Evolutionary conservation across 1,140 invertebrate species (phyloP), one percentile per base, ranked within the genome.

Genomic region (Oreohelix idahoensis): DNA sequence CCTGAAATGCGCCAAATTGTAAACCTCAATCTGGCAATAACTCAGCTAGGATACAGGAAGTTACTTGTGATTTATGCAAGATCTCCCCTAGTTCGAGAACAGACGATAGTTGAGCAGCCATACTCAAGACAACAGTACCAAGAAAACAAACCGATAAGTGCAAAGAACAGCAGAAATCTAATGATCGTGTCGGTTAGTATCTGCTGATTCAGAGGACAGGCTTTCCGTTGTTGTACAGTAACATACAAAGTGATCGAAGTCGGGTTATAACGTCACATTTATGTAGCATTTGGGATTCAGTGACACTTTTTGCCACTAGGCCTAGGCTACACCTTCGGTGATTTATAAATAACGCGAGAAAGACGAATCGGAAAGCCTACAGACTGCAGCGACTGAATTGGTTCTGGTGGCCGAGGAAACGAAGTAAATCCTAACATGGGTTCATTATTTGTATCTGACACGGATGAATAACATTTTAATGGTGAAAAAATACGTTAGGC

Each of bases 331-430:
- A 15, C 23, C 26, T n/a, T 23, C 51, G 23, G 51, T 58, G 51
- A 58, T 20, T 23, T 11, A 58, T 5, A 5, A 20, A 58, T 5
- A 45, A 45, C 5, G 5, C 42, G 15, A 45, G 10, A 58, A 58
- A 10, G 51, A 26, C 23, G 10, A 15, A 45, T 8, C 42, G 42
- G 15, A 45, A 45, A 45, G 15, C 15, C 42, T 23, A 58, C 51
- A 26, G 20, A 58, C 1, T 4, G 2, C 51, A 11, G 4, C 51
- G 20, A 20, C 51, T 23, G 51, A 1, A 39, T 26, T 39, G 63
- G 66, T 71, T 38, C 38, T 89, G 90, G 83, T 87, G 81, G 86
- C 88, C 8, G 88, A 87, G 73, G 85, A 58, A 15, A 20, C 26
- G 51, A 58, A 58, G 51, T 58, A 58, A 58, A 58, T 58, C 2